Evolutionary conservation across 2,888 invertebrate genomes (phyloP).

Genomic region (Oegoconia quadripuncta): DNA sequence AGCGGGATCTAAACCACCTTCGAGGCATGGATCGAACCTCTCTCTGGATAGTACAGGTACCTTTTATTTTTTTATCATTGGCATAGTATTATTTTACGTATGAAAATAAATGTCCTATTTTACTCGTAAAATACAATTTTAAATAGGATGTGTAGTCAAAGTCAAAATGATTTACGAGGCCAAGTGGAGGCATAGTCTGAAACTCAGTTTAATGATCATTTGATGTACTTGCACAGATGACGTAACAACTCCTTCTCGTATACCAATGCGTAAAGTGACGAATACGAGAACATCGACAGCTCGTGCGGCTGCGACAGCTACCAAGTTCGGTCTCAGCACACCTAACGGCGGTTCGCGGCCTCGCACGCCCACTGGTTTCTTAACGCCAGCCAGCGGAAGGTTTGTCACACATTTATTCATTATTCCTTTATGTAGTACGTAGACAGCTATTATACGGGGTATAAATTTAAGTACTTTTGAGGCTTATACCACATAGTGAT

Average conservation of each 20-base stretch:
- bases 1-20: conserved; percentile 94
- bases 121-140: too few relatives aligned
- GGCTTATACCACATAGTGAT: too few relatives aligned
- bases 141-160: too few relatives aligned
- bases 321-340: conserved; percentile 76
- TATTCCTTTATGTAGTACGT: background rate
- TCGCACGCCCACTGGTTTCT: conserved; percentile 87
- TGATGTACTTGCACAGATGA: conserved; percentile 82
- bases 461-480: background rate
- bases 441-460: background rate
- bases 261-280: conserved; percentile 86
- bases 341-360: conserved; percentile 83
- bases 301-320: conserved; percentile 80
- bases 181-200: too few relatives aligned
- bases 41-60: conserved; percentile 93
- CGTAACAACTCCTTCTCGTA: conserved; percentile 87
- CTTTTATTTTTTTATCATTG: conserved; percentile 5
- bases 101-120: conserved; percentile 1
- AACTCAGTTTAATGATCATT: too few relatives aligned
- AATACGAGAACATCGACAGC: conserved; percentile 77
- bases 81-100: too few relatives aligned
- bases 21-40: conserved; percentile 94
- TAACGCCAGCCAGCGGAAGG: conserved; percentile 89
- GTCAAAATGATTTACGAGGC: too few relatives aligned
- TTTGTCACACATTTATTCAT: conserved; percentile 42